Percentiles rank a stretch among this genome's conserved stretches.
These are phyloP conservation scores for Amphipyra berbera DNA, from an alignment of 2,888 invertebrate species.

Conservation along the genomic window DNA sequence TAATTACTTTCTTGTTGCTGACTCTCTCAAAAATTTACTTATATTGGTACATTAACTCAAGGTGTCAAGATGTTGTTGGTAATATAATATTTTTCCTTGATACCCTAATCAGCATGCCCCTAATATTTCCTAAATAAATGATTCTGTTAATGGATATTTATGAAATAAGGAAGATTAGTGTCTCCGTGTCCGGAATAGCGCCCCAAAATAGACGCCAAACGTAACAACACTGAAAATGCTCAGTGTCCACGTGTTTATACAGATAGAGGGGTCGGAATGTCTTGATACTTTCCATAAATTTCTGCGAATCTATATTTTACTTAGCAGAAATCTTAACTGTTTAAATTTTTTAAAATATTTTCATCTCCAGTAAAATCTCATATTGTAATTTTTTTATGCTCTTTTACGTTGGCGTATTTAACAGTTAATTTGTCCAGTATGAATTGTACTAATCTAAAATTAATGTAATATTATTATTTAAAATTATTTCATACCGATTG, in stretches of 20 bases:
- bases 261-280: conserved; percentile 28
- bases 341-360: no score
- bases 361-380: no score
- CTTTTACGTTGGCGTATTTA: no score
- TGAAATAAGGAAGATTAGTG: conserved; percentile 64
- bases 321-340: no score
- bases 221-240: conserved; percentile 76
- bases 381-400: no score
- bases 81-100: conserved; percentile 28
- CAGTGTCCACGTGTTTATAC: conserved; percentile 69
- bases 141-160: conserved; percentile 60
- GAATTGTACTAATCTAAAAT: no score
- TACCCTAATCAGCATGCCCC: conserved; percentile 49
- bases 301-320: no score
- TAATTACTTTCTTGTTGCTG: no score
- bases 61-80: conserved; percentile 29
- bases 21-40: no score
- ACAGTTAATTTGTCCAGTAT: no score
- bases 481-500: no score
- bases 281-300: conserved; percentile 67
- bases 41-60: background rate
- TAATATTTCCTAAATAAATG: conserved; percentile 40
- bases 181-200: conserved; percentile 79
- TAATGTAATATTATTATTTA: no score
- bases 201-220: conserved; percentile 68